A percentile compares a stretch with the other conserved stretches of the same genome.
phyloP scores from a whole-genome alignment of 2,888 invertebrate genomes.

The Chelonus formosanus region DNA sequence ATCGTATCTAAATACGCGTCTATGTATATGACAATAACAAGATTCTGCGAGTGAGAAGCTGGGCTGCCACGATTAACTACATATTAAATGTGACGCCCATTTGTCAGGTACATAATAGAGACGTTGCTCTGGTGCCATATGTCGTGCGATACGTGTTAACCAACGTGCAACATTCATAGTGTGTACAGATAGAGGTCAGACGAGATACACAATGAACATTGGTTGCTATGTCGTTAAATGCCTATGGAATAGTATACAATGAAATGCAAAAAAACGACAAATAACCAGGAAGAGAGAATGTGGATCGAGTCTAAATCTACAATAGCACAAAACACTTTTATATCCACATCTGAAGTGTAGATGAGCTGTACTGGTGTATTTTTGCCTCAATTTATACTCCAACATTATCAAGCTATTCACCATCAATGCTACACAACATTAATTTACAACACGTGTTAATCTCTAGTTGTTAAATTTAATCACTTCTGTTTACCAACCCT shows the following conservation, averaged over 20 bases:
- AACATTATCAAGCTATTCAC: no score
- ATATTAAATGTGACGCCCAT: slow-evolving; percentile 51
- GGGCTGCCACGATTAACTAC: slow-evolving; percentile 44
- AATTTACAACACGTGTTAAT: no score
- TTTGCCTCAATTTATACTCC: no score
- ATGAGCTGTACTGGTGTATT: background rate
- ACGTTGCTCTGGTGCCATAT: slow-evolving; percentile 56
- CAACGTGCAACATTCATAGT: background rate
- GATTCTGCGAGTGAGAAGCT: background rate
- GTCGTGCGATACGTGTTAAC: slow-evolving; percentile 38
- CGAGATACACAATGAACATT: slow-evolving; percentile 32
- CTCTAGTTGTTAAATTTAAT: no score
- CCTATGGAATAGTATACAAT: slow-evolving; percentile 45
- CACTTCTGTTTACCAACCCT: background rate
- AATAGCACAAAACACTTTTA: slow-evolving; percentile 51
- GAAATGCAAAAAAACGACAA: slow-evolving; percentile 45
- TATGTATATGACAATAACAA: background rate
- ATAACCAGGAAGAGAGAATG: slow-evolving; percentile 49
- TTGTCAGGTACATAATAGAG: slow-evolving; percentile 55
- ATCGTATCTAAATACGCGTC: background rate
- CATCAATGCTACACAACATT: no score
- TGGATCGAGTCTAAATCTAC: slow-evolving; percentile 50
- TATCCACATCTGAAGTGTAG: slow-evolving; percentile 11
- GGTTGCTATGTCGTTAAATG: slow-evolving; percentile 49
- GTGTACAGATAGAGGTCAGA: slow-evolving; percentile 14